Conservation (phyloP, 2,113 vertebrate species). For the Perca schrenkii region DNA sequence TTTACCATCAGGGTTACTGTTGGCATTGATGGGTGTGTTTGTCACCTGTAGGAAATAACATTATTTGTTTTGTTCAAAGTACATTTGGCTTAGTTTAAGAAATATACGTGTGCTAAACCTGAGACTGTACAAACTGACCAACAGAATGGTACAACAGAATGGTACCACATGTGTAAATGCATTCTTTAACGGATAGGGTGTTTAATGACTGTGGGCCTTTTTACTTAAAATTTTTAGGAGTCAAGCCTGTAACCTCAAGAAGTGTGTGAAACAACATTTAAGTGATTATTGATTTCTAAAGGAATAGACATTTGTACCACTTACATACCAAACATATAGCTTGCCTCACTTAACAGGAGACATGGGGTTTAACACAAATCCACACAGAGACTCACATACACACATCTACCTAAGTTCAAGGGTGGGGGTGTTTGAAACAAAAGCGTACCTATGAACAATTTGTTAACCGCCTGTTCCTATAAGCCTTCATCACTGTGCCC, state of each 20-base stretch:
- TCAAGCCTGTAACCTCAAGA: slow-evolving; percentile 8
- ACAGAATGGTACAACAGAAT: not conserved
- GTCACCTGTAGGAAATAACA: slow-evolving; percentile 51
- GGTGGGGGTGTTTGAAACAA: slow-evolving; percentile 56
- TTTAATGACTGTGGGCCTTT: slow-evolving; percentile 13
- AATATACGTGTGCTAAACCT: not conserved
- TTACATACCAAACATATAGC: not conserved
- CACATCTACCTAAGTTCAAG: slow-evolving; percentile 17
- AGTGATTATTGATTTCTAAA: slow-evolving; percentile 8
- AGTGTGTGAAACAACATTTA: not conserved
- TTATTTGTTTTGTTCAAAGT: slow-evolving; percentile 40
- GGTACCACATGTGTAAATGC: not conserved
- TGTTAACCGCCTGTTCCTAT: slow-evolving; percentile 48
- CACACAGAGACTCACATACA: slow-evolving; percentile 9
- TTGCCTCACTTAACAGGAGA: slow-evolving; percentile 24
- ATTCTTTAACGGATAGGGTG: not conserved
- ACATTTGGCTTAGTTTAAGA: slow-evolving; percentile 25
- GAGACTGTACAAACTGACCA: slow-evolving; percentile 8
- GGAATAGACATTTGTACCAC: slow-evolving; percentile 5
- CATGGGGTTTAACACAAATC: slow-evolving; percentile 28
- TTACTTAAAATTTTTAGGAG: slow-evolving; percentile 24
- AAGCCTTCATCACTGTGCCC: slow-evolving; percentile 35
- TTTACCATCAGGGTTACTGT: slow-evolving; percentile 68
- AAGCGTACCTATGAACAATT: slow-evolving; percentile 39
- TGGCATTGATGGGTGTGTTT: slow-evolving; percentile 47